phyloP scores from a whole-genome alignment of 2,888 invertebrate species.

The Periphyllus acericola region DNA sequence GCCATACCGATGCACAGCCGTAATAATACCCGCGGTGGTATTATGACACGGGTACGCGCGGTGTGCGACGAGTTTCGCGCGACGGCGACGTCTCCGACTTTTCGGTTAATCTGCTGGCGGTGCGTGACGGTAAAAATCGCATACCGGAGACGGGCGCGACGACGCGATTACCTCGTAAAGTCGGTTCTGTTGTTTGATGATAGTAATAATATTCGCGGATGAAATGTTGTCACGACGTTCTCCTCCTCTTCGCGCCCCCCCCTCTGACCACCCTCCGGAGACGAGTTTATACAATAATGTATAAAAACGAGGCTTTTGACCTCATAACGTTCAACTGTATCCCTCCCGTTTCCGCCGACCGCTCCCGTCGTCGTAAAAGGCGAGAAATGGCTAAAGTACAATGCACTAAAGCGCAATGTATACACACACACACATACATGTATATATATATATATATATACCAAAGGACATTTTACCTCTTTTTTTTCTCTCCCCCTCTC shows the following conservation, averaged over 20 bases:
- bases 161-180: slow-evolving; percentile 18
- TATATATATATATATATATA: background rate
- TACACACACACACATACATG: background rate
- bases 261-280: background rate
- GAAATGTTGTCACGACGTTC: background rate
- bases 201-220: background rate
- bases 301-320: slow-evolving; percentile 12
- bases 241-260: background rate
- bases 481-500: background rate
- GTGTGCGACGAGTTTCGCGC: background rate
- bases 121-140: slow-evolving; percentile 18
- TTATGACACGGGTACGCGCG: background rate
- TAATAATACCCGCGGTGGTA: background rate
- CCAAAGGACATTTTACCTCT: slow-evolving; percentile 6
- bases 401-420: too few species aligned
- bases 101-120: background rate
- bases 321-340: background rate
- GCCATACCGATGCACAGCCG: background rate
- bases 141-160: background rate
- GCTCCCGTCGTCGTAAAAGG: slow-evolving; percentile 1
- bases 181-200: slow-evolving; percentile 22
- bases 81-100: background rate
- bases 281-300: background rate
- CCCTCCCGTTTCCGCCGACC: background rate
- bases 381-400: slow-evolving; percentile 19